Percentiles rank a stretch among this genome's conserved stretches.
phyloP scores from a whole-genome alignment of 1,140 invertebrate genomes.

The Calliphora vicina region DNA sequence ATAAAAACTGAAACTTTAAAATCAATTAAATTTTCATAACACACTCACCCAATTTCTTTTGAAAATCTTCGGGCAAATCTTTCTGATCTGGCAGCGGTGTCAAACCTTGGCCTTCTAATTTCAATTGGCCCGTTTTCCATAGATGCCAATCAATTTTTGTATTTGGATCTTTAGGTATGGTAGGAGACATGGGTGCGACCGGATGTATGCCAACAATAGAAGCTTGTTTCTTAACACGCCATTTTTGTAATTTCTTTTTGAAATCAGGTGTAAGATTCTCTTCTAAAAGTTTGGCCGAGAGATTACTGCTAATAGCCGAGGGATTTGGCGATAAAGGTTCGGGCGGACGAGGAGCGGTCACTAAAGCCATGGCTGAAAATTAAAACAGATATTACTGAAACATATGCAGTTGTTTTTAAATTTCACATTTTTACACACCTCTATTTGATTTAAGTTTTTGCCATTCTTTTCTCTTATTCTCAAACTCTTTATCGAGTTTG shows the following conservation, averaged over 20 bases:
- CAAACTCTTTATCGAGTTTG: conserved; percentile 76
- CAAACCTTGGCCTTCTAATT: conserved; percentile 61
- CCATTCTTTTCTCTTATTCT: conserved; percentile 77
- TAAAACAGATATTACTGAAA: not conserved
- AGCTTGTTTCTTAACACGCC: conserved; percentile 76
- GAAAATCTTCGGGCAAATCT: conserved; percentile 73
- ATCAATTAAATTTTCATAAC: no score
- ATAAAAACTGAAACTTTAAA: no score
- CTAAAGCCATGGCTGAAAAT: conserved; percentile 30
- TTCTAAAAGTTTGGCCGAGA: conserved; percentile 64
- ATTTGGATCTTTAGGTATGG: conserved; percentile 63
- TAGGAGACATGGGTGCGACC: conserved; percentile 54
- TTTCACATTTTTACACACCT: conserved; percentile 35
- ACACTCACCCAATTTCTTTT: conserved; percentile 70
- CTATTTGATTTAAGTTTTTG: conserved; percentile 61
- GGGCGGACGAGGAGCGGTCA: conserved; percentile 24
- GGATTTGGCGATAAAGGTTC: conserved; percentile 33
- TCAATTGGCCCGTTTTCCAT: conserved; percentile 67
- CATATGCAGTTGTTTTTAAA: not conserved
- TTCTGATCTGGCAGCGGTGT: conserved; percentile 66
- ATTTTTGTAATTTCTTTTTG: conserved; percentile 83
- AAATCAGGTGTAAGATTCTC: conserved; percentile 79
- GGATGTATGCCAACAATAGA: conserved; percentile 37
- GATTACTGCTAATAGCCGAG: conserved; percentile 18
- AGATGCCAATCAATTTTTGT: conserved; percentile 77